Evolutionary conservation across 2,113 vertebrate species (phyloP).

Genomic region (Leucosticte australis): DNA sequence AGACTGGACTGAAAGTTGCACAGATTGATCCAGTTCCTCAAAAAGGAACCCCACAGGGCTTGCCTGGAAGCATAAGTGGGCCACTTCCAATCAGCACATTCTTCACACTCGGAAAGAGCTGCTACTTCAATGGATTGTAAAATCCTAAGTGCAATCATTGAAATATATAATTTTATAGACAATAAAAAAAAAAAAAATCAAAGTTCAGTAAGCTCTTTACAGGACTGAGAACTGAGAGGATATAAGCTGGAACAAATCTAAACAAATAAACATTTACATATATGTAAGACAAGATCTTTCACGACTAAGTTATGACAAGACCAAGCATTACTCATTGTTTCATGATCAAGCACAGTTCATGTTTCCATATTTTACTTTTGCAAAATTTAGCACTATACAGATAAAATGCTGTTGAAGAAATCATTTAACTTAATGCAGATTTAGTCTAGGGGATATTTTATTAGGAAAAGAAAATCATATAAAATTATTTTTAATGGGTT

Average conservation of each 20-base stretch:
- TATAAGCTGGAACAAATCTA: not conserved
- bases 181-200: not conserved
- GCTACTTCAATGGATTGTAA: not conserved
- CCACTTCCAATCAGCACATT: not conserved
- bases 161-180: not conserved
- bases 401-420: not conserved
- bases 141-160: not conserved
- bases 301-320: not conserved
- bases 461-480: not conserved
- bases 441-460: not conserved
- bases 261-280: not conserved
- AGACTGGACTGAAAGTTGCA: not conserved
- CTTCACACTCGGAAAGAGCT: not conserved
- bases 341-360: not conserved
- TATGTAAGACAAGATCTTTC: not conserved
- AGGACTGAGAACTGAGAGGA: not conserved
- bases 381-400: not conserved
- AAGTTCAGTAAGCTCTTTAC: not conserved
- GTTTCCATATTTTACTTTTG: not conserved
- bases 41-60: not conserved
- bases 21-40: not conserved
- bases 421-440: not conserved
- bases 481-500: not conserved
- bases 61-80: not conserved
- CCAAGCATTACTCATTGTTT: not conserved